Conservation (phyloP, 2,113 vertebrate genomes). For the Takifugu flavidus region DNA sequence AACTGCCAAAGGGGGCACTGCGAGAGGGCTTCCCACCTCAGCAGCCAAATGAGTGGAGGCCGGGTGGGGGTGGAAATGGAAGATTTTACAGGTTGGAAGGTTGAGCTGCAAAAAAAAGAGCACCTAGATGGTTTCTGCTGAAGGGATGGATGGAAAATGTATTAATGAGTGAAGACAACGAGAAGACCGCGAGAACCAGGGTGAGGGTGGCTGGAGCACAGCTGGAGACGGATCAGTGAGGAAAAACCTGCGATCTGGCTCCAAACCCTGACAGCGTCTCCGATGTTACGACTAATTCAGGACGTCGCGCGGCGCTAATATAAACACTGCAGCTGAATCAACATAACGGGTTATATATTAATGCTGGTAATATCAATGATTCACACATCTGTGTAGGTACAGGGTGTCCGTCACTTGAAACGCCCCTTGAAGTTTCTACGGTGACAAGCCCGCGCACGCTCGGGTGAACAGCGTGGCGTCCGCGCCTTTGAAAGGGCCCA, state of each 20-base stretch:
- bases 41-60: conserved; percentile 47
- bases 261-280: too few relatives aligned
- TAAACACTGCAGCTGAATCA: too few relatives aligned
- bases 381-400: neutral
- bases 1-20: conserved; percentile 67
- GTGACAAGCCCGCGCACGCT: conserved; percentile 60
- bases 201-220: conserved; percentile 39
- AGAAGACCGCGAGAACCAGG: conserved; percentile 9
- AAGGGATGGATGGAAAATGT: neutral
- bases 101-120: conserved; percentile 19
- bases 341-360: too few relatives aligned
- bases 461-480: conserved; percentile 57
- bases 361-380: too few relatives aligned
- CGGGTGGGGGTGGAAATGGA: conserved; percentile 25
- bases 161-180: neutral
- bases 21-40: conserved; percentile 61
- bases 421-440: conserved; percentile 63
- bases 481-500: conserved; percentile 65
- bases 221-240: conserved; percentile 62
- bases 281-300: too few relatives aligned
- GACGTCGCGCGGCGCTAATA: too few relatives aligned
- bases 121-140: conserved; percentile 18
- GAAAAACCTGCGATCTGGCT: conserved; percentile 62
- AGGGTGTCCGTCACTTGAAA: conserved; percentile 40
- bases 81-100: conserved; percentile 1